Conservation (phyloP, 2,888 invertebrate genomes). For the Hirtodrosophila histrioides region DNA sequence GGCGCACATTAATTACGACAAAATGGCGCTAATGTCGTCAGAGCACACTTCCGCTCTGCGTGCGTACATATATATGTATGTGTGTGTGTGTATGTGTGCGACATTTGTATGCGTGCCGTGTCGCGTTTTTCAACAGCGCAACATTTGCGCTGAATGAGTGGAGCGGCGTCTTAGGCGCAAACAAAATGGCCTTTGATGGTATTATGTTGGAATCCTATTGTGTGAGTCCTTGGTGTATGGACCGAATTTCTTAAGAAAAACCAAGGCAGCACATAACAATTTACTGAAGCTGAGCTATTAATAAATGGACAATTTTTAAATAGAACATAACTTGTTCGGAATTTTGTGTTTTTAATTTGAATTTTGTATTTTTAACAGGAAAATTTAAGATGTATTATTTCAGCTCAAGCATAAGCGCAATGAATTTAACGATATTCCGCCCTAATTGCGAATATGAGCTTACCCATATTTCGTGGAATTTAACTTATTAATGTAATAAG, state of each 20-base stretch:
- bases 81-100: conserved; percentile 9
- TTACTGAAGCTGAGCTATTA: conserved; percentile 11
- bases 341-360: background rate
- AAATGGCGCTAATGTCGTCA: conserved; percentile 80
- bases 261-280: background rate
- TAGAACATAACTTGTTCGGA: background rate
- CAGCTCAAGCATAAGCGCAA: too few species aligned
- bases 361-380: background rate
- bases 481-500: too few species aligned
- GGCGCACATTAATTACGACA: conserved; percentile 80
- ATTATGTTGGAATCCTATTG: conserved; percentile 26
- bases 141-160: conserved; percentile 47
- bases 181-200: conserved; percentile 48
- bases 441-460: too few species aligned
- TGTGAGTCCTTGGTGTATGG: background rate
- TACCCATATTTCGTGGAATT: too few species aligned
- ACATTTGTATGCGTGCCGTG: conserved; percentile 60
- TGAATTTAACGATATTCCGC: too few species aligned
- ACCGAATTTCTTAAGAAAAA: background rate
- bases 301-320: conserved; percentile 4
- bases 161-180: conserved; percentile 26
- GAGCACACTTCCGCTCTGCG: conserved; percentile 62
- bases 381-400: background rate
- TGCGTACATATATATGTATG: conserved; percentile 17
- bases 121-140: conserved; percentile 56